A percentile compares a stretch with the other conserved stretches of the same genome.
These are phyloP conservation scores for Sesia apiformis DNA, from an alignment of 2,888 invertebrate species.

Conservation along the genomic window DNA sequence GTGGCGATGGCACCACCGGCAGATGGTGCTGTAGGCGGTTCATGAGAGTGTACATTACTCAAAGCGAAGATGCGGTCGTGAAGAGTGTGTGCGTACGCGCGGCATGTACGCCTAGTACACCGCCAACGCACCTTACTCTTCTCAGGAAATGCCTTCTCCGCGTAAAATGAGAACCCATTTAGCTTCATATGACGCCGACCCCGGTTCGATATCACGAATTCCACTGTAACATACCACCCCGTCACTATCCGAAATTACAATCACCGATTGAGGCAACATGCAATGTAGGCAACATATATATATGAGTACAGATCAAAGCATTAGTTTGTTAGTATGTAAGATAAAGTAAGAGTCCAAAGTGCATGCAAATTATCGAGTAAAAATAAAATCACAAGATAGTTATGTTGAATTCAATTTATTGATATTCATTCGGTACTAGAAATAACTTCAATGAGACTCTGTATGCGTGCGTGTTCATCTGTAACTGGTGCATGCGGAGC, in stretches of 20 bases:
- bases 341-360: too few relatives aligned
- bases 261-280: not conserved
- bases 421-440: slow-evolving; percentile 5
- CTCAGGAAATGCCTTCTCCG: slow-evolving; percentile 69
- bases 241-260: slow-evolving; percentile 24
- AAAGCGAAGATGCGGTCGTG: slow-evolving; percentile 67
- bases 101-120: slow-evolving; percentile 66
- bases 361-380: too few relatives aligned
- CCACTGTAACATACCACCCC: slow-evolving; percentile 59
- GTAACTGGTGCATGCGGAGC: slow-evolving; percentile 26
- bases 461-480: slow-evolving; percentile 43
- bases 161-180: slow-evolving; percentile 67
- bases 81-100: slow-evolving; percentile 67
- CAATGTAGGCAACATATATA: not conserved
- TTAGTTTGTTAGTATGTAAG: too few relatives aligned
- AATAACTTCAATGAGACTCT: slow-evolving; percentile 59
- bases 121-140: slow-evolving; percentile 71
- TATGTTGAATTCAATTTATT: too few relatives aligned
- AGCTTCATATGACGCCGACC: slow-evolving; percentile 68
- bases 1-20: slow-evolving; percentile 17
- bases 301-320: too few relatives aligned
- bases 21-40: slow-evolving; percentile 37
- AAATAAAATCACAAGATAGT: too few relatives aligned
- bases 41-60: slow-evolving; percentile 65
- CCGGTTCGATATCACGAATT: slow-evolving; percentile 72